These are phyloP conservation scores for Oreohelix idahoensis DNA, from an alignment of 1,140 invertebrate genomes.

Conservation along the genomic window DNA sequence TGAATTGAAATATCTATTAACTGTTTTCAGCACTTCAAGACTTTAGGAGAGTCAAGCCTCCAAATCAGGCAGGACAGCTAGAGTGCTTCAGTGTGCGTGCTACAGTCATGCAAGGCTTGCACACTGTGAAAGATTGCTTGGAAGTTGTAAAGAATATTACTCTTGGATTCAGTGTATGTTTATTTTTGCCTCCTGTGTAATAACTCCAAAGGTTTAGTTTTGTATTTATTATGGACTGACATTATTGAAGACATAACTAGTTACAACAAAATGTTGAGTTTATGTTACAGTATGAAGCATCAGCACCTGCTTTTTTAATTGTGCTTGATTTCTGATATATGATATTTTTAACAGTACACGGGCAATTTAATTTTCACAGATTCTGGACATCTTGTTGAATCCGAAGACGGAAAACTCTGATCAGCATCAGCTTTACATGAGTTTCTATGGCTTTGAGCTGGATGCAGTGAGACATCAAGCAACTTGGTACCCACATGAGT, in stretches of 20 bases:
- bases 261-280: too few relatives aligned
- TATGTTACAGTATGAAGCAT: too few relatives aligned
- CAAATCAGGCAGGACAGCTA: slow-evolving; percentile 46
- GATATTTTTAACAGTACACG: too few relatives aligned
- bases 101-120: slow-evolving; percentile 38
- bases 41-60: slow-evolving; percentile 41
- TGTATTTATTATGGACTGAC: too few relatives aligned
- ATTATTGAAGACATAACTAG: too few relatives aligned
- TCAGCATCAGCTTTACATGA: slow-evolving; percentile 39
- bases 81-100: slow-evolving; percentile 38
- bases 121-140: not conserved
- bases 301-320: too few relatives aligned
- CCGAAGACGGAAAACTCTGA: slow-evolving; percentile 37
- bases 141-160: not conserved
- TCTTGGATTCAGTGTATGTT: slow-evolving; percentile 4
- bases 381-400: slow-evolving; percentile 41
- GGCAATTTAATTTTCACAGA: slow-evolving; percentile 19
- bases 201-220: too few relatives aligned
- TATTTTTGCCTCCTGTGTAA: too few relatives aligned
- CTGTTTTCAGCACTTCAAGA: slow-evolving; percentile 8
- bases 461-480: slow-evolving; percentile 27
- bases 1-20: too few relatives aligned
- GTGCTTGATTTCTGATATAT: too few relatives aligned
- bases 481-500: slow-evolving; percentile 46
- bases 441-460: slow-evolving; percentile 53